Conservation (phyloP, 2,797 vertebrate genomes). For the Fratercula arctica region DNA sequence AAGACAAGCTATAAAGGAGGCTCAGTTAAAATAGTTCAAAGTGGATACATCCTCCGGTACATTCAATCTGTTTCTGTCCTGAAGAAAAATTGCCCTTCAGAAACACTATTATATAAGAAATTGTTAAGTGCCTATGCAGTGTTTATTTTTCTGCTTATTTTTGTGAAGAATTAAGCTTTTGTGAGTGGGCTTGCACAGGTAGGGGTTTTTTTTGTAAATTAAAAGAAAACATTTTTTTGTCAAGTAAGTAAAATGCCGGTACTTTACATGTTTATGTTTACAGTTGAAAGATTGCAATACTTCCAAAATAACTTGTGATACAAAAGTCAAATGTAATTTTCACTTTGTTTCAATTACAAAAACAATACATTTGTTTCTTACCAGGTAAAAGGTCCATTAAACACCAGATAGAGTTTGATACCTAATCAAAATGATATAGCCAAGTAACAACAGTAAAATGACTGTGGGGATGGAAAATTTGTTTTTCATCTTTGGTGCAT, state of each 20-base stretch:
- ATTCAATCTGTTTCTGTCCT: not conserved
- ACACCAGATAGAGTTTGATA: not conserved
- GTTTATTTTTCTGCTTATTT: not conserved
- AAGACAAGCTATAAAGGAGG: not conserved
- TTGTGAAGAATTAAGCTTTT: not conserved
- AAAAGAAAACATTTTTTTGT: not conserved
- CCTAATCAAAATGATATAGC: not conserved
- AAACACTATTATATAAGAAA: not conserved
- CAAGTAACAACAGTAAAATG: not conserved
- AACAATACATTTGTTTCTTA: slow-evolving; percentile 16
- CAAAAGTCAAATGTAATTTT: slow-evolving; percentile 1
- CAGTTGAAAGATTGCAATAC: not conserved
- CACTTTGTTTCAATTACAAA: slow-evolving; percentile 45
- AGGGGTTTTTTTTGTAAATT: not conserved
- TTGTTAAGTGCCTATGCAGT: not conserved
- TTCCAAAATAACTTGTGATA: slow-evolving; percentile 4
- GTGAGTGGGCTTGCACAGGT: not conserved
- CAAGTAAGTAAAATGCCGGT: not conserved
- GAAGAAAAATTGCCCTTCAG: slow-evolving; percentile 8
- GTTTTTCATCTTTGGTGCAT: not conserved
- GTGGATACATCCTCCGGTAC: not conserved
- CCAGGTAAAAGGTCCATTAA: slow-evolving; percentile 41
- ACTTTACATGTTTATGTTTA: not conserved
- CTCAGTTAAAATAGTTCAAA: not conserved
- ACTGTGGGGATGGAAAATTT: not conserved